Base-by-base conservation (phyloP, 2,797 vertebrate species). In the Meriones psammophilus region DNA sequence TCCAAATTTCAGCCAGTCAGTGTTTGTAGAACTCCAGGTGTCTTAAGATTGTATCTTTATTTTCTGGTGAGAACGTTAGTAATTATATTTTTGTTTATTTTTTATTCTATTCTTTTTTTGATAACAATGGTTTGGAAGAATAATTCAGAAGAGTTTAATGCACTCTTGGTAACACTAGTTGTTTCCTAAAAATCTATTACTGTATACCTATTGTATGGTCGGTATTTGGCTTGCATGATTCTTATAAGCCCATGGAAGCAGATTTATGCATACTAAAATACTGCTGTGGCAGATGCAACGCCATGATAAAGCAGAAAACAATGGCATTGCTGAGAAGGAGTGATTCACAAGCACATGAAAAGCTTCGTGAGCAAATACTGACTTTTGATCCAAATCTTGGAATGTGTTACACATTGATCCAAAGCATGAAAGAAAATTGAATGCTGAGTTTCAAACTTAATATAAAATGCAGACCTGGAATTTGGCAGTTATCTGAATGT, bases 401-500 rank as follows among this genome's bases (percentile, higher is more conserved):
- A 86, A 91, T 54, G 69, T 74, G 4, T 17, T 77, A 13, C 71
- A 36, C 42, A 46, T 74, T 95, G 83, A 95, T 54, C 86, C 13
- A 74, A 20, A 60, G 24, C 8, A 50, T 0, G 10, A 24, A 8
- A 8, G 15, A n/a, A 74, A 50, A 46, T 15, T 42, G 26, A 3
- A 77, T 6, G 64, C 89, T 14, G 4, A 9, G 5, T 64, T 91
- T 96, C 39, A 89, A 95, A 84, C 81, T 85, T 86, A 88, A 46
- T 62, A 46, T 89, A 42, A 94, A 93, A 96, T 58, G 71, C 50
- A 54, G 71, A 71, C 18, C 9, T 93, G 60, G 36, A 94, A 83
- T 91, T 93, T 94, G 54, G 69, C 28, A 87, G 60, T 89, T 94
- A 76, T 87, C 91, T 92, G 60, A 96, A 92, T 69, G 46, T 0